Evolutionary conservation across 2,888 invertebrate species (phyloP), one percentile per base, ranked within the genome.

Genomic region (Hyposoter didymator): DNA sequence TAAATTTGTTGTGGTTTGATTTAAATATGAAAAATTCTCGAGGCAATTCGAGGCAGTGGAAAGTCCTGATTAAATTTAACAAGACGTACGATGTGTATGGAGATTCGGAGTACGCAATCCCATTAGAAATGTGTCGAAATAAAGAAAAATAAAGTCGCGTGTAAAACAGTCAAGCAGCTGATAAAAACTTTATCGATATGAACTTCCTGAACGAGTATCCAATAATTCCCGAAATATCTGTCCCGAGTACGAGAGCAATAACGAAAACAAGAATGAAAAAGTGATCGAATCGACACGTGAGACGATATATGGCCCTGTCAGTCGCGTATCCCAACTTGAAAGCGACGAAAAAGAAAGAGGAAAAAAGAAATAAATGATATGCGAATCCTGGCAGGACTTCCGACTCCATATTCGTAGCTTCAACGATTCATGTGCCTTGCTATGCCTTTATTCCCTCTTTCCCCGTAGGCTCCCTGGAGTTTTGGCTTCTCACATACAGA

Each of bases 381-480:
- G 73, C 70, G 76, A 73, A 78, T 81, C 81, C 84, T 81, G 84
- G 81, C 81, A 70, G 74, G 32, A 82, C 52, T 78, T 78, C 45
- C 74, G 59, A 43, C 74, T 64, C 49, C 69, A 64, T 78, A 69
- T 78, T 75, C 70, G 69, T 64, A 72, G 78, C 75, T 82, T 84
- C 35, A 74, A 78, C 74, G 74, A 82, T 85, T 85, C 84, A 85
- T 85, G 78, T 64, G 55, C 70, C 69, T 78, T 78, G 52, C 67
- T 47, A 19, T 52, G 39, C 75, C 74, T 17, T 22, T n/a, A n/a
- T n/a, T n/a, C 69, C 43, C 55, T 17, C 28, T 69, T 43, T 39
- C 72, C 49, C 64, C 67, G 19, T 22, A 32, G 47, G 32, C 7
- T 49, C 32, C 55, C 55, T 12, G 43, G 72, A 47, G 69, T 55